phyloP scores from a whole-genome alignment of 2,888 invertebrate species.

The Agrypnus murinus region DNA sequence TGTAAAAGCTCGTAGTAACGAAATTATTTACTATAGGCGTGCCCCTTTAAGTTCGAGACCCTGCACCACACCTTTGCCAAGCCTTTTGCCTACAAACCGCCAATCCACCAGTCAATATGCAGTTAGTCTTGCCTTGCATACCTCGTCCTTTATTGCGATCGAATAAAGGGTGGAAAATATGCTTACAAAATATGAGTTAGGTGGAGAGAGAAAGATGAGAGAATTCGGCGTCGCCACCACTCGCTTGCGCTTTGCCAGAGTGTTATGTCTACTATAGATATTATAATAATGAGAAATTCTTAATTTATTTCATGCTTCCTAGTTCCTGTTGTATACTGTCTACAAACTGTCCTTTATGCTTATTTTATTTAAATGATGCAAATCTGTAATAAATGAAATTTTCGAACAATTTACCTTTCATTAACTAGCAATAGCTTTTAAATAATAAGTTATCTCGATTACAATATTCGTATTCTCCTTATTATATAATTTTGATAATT shows the following conservation, averaged over 20 bases:
- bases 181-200: not conserved
- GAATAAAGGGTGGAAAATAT: slow-evolving; percentile 35
- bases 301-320: slow-evolving; percentile 7
- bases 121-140: slow-evolving; percentile 33
- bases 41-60: slow-evolving; percentile 49
- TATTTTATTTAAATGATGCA: too few relatives aligned
- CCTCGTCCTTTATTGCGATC: slow-evolving; percentile 22
- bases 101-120: slow-evolving; percentile 41
- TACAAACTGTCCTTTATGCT: too few relatives aligned
- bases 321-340: not conserved
- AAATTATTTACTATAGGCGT: slow-evolving; percentile 38
- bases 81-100: slow-evolving; percentile 43
- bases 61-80: slow-evolving; percentile 52
- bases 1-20: not conserved
- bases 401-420: too few relatives aligned
- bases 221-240: not conserved
- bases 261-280: slow-evolving; percentile 29
- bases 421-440: too few relatives aligned
- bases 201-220: too few relatives aligned
- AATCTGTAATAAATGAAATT: too few relatives aligned
- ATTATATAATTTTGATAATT: too few relatives aligned
- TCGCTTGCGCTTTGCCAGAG: not conserved
- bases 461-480: too few relatives aligned
- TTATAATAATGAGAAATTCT: slow-evolving; percentile 7
- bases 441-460: too few relatives aligned